Conservation (phyloP, 1,140 invertebrate species). For the Macrobrachium rosenbergii region DNA sequence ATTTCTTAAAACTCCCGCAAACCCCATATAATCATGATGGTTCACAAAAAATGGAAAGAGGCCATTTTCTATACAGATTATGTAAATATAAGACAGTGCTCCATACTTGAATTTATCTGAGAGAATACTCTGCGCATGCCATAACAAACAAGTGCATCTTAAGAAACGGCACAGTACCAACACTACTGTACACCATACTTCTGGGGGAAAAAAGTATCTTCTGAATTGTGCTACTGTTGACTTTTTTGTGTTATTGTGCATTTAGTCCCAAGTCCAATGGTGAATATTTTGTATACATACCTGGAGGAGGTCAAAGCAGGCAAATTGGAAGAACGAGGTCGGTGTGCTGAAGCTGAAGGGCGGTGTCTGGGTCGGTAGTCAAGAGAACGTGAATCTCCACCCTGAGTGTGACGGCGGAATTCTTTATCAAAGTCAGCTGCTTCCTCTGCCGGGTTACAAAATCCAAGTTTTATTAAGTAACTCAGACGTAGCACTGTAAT, state of each 20-base stretch:
- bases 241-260: too few species aligned
- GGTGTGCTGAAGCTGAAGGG: constrained; percentile 29
- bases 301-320: constrained; percentile 35
- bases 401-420: constrained; percentile 39
- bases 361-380: constrained; percentile 38
- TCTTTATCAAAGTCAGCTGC: constrained; percentile 33
- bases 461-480: background rate
- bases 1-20: too few species aligned
- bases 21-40: too few species aligned
- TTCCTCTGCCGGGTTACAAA: constrained; percentile 17
- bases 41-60: too few species aligned
- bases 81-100: too few species aligned
- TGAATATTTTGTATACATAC: background rate
- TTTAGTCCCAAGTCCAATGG: background rate
- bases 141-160: too few species aligned
- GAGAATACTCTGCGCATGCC: too few species aligned
- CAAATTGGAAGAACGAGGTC: background rate
- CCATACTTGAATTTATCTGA: too few species aligned
- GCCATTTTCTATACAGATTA: too few species aligned
- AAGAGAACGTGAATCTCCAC: background rate
- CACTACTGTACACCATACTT: too few species aligned
- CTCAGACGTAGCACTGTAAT: background rate
- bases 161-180: too few species aligned
- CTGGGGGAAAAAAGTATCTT: too few species aligned
- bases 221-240: background rate